Percentiles rank a stretch among this genome's conserved stretches.
Conservation (phyloP, 2,888 invertebrate genomes). For the Selenia dentaria region DNA sequence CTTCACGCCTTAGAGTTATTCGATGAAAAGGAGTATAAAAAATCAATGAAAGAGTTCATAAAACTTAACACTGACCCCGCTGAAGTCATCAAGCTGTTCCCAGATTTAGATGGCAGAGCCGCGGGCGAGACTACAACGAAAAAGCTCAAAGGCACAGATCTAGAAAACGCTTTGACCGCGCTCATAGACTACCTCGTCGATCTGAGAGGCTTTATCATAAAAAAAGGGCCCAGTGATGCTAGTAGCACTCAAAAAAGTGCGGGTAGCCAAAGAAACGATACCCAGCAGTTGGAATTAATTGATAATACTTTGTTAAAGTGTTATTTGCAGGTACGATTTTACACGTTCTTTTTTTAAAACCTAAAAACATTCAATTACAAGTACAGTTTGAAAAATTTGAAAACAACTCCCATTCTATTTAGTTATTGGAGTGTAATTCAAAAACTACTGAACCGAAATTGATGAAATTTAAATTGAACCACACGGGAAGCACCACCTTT, state of each 20-base stretch:
- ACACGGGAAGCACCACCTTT: no score
- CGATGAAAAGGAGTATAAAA: conserved; percentile 93
- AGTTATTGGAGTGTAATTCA: no score
- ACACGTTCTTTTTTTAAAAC: no score
- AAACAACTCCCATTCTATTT: no score
- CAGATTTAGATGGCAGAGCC: conserved; percentile 89
- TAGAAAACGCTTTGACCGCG: conserved; percentile 94
- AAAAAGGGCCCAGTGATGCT: conserved; percentile 40
- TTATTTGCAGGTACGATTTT: conserved; percentile 91
- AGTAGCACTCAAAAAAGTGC: conserved; percentile 40
- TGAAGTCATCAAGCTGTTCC: conserved; percentile 97
- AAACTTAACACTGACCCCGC: conserved; percentile 96
- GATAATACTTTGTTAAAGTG: conserved; percentile 99
- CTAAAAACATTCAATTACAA: no score
- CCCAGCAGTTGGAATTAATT: conserved; percentile 91
- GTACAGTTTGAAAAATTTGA: no score
- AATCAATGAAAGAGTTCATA: conserved; percentile 96
- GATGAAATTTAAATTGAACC: no score
- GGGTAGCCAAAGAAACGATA: conserved; percentile 56
- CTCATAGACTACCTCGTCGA: conserved; percentile 95
- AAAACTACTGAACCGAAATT: no score
- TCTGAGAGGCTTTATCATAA: conserved; percentile 83
- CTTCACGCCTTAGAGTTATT: conserved; percentile 96
- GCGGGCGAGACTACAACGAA: conserved; percentile 52
- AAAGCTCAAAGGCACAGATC: conserved; percentile 91